Percentiles rank a stretch among this genome's conserved stretches.
Evolutionary conservation across 2,113 vertebrate species (phyloP).

Genomic region (Equus przewalskii): DNA sequence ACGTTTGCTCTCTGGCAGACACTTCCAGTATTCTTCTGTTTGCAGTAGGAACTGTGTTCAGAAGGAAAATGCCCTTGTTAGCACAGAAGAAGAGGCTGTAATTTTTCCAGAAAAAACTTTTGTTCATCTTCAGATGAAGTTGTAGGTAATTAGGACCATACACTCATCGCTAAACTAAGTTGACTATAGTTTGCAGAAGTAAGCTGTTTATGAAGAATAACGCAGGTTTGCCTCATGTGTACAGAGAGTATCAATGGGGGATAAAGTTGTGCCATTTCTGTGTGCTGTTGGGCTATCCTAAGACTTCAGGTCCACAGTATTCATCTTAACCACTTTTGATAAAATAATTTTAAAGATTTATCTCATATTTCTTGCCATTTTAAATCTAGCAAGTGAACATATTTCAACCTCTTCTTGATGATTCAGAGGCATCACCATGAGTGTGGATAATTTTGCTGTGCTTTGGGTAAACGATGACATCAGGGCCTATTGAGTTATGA

Average conservation of each 20-base stretch:
- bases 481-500: conserved; percentile 59
- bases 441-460: conserved; percentile 20
- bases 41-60: conserved; percentile 20
- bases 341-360: neutral
- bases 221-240: neutral
- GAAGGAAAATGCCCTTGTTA: conserved; percentile 37
- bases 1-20: conserved; percentile 56
- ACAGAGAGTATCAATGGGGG: neutral
- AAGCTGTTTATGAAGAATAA: neutral
- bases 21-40: neutral
- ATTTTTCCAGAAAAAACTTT: conserved; percentile 60
- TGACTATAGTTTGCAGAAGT: conserved; percentile 29
- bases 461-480: neutral
- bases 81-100: neutral
- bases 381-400: conserved; percentile 31
- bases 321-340: neutral
- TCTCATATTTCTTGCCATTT: neutral
- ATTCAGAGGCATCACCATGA: neutral
- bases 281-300: neutral
- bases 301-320: neutral
- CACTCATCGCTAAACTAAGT: neutral
- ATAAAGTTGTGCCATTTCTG: neutral
- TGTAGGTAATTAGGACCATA: conserved; percentile 46
- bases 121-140: conserved; percentile 48
- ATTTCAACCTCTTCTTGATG: conserved; percentile 57